Evolutionary conservation across 2,888 invertebrate species (phyloP).

Genomic region (Elegia similella): DNA sequence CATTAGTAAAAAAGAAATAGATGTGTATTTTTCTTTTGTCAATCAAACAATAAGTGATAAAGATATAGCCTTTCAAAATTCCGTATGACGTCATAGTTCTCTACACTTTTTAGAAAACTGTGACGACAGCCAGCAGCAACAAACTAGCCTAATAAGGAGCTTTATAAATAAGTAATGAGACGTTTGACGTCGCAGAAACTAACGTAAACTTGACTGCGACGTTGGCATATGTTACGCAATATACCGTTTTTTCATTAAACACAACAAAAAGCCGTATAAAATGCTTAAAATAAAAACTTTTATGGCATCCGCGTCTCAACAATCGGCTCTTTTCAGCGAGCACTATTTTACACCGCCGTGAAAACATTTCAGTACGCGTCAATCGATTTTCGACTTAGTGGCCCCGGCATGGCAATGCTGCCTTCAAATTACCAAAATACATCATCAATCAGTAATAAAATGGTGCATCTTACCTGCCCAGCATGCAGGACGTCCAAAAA

Average conservation of each 20-base stretch:
- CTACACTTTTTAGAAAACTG: too few species aligned
- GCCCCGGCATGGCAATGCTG: slow-evolving; percentile 36
- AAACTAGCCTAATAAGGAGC: too few species aligned
- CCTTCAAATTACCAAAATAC: slow-evolving; percentile 26
- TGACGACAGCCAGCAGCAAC: too few species aligned
- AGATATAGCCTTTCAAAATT: too few species aligned
- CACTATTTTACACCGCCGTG: slow-evolving; percentile 66
- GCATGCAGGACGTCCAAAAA: slow-evolving; percentile 81
- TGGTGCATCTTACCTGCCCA: slow-evolving; percentile 71
- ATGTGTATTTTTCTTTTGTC: too few species aligned
- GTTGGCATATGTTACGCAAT: slow-evolving; percentile 52
- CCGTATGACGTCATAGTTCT: too few species aligned
- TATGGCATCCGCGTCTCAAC: slow-evolving; percentile 54
- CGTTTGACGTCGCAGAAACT: background rate
- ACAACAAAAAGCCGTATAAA: slow-evolving; percentile 37
- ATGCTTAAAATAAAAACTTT: slow-evolving; percentile 55
- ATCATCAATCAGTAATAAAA: slow-evolving; percentile 29
- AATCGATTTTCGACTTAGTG: slow-evolving; percentile 74
- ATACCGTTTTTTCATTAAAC: slow-evolving; percentile 25
- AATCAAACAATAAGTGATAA: too few species aligned
- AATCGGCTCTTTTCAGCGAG: slow-evolving; percentile 61
- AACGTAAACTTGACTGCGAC: background rate
- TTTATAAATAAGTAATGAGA: background rate
- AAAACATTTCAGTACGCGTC: slow-evolving; percentile 70
- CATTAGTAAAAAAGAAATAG: too few species aligned